Evolutionary conservation across 2,888 invertebrate genomes (phyloP).

Genomic region (Lycophotia porphyrea): DNA sequence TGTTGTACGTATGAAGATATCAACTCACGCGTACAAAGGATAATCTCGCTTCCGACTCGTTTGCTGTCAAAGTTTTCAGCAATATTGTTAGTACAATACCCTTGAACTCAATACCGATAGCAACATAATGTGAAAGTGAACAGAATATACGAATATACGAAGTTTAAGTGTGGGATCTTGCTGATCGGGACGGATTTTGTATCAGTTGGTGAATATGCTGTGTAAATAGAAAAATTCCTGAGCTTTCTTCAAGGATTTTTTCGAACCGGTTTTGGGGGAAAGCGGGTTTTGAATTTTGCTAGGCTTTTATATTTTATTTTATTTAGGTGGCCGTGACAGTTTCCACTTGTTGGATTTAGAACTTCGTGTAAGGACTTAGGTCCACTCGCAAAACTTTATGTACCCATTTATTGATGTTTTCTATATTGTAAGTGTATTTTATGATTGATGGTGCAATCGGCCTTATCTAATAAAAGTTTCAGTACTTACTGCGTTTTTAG

Average conservation of each 20-base stretch:
- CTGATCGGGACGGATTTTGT: slow-evolving; percentile 50
- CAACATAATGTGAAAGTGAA: slow-evolving; percentile 42
- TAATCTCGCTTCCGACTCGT: slow-evolving; percentile 71
- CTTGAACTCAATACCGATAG: slow-evolving; percentile 53
- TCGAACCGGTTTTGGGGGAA: not conserved
- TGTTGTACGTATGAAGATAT: slow-evolving; percentile 57
- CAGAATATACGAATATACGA: slow-evolving; percentile 29
- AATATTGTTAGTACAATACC: slow-evolving; percentile 70
- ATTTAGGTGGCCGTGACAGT: not conserved
- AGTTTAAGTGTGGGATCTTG: slow-evolving; percentile 29
- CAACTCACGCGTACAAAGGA: slow-evolving; percentile 66
- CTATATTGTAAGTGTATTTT: not conserved
- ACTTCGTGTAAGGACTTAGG: not conserved
- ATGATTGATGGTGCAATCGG: not conserved
- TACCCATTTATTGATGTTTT: not conserved
- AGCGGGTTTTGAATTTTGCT: not conserved
- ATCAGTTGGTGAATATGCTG: slow-evolving; percentile 35
- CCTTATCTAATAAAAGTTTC: not conserved
- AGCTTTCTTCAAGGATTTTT: slow-evolving; percentile 26
- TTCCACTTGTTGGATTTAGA: not conserved
- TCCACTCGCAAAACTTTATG: not conserved
- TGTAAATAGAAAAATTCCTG: slow-evolving; percentile 42
- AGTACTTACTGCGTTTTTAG: not conserved
- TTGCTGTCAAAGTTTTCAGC: slow-evolving; percentile 69
- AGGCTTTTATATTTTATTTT: not conserved